Evolutionary conservation across 2,888 invertebrate genomes (phyloP).

Genomic region (Syrphus vitripennis): DNA sequence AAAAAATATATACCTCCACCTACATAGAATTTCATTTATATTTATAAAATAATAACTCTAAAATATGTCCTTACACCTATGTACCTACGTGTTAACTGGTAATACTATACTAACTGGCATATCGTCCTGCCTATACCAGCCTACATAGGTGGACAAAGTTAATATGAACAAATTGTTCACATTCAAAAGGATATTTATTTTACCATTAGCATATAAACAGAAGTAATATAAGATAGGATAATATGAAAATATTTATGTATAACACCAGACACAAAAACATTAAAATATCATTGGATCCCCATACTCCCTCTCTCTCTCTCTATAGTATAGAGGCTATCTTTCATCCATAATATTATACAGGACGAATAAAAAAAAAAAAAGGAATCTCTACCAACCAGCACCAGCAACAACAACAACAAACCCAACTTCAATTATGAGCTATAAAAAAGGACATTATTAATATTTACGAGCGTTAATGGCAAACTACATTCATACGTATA

Average conservation of each 20-base stretch:
- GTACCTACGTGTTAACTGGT: background rate
- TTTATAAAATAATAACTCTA: background rate
- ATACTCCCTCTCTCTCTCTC: too few relatives aligned
- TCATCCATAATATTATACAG: background rate
- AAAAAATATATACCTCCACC: background rate
- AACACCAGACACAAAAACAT: background rate
- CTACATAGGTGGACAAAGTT: background rate
- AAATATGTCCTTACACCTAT: background rate
- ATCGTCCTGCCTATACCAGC: background rate
- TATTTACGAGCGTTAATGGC: constrained; percentile 66
- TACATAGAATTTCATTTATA: background rate
- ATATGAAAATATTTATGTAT: constrained; percentile 12
- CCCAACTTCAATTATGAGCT: constrained; percentile 57
- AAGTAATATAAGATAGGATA: constrained; percentile 44
- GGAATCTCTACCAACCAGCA: background rate
- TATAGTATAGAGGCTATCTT: background rate
- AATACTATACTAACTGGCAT: too few relatives aligned
- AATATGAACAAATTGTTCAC: constrained; percentile 53
- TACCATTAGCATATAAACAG: constrained; percentile 42
- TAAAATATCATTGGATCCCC: constrained; percentile 44
- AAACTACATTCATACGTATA: constrained; percentile 21
- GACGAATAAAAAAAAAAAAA: background rate
- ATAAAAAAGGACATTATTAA: constrained; percentile 68
- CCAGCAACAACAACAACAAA: background rate
- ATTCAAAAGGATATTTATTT: constrained; percentile 56